Percentiles rank a stretch among this genome's conserved stretches.
Evolutionary conservation across 2,113 vertebrate genomes (phyloP).

Genomic region (Spermophilus dauricus): DNA sequence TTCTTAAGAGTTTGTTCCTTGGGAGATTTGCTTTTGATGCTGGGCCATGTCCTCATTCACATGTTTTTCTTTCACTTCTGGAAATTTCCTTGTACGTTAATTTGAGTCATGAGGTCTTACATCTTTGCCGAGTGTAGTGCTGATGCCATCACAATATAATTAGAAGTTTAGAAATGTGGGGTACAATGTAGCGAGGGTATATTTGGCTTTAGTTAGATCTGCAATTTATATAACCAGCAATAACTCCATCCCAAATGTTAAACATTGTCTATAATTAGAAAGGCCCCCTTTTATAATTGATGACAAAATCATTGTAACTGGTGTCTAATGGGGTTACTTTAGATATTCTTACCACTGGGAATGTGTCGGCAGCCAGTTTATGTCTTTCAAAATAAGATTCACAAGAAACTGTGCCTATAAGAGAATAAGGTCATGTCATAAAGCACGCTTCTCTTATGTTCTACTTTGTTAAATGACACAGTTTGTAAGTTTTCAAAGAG

Average conservation of each 20-base stretch:
- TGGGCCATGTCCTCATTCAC: neutral
- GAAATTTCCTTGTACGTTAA: slow-evolving; percentile 14
- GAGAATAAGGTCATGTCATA: slow-evolving; percentile 64
- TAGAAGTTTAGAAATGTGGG: slow-evolving; percentile 68
- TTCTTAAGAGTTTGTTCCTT: neutral
- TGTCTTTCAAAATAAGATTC: slow-evolving; percentile 33
- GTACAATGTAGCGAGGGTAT: slow-evolving; percentile 36
- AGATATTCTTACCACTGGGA: neutral
- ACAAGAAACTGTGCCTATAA: slow-evolving; percentile 25
- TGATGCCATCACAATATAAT: slow-evolving; percentile 54
- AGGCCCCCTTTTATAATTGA: slow-evolving; percentile 62
- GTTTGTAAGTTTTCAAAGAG: slow-evolving; percentile 77
- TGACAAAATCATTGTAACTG: slow-evolving; percentile 14
- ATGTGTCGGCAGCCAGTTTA: neutral
- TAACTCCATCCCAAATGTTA: slow-evolving; percentile 24
- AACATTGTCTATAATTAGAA: slow-evolving; percentile 65
- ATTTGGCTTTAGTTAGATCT: slow-evolving; percentile 63
- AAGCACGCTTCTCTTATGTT: slow-evolving; percentile 43
- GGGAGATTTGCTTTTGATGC: neutral
- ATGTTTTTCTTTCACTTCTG: neutral
- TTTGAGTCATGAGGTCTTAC: slow-evolving; percentile 51
- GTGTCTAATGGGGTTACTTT: neutral
- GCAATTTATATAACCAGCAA: neutral
- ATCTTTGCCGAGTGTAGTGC: neutral
- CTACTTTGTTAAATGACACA: slow-evolving; percentile 69